Base-by-base conservation (phyloP, 2,888 invertebrate species). In the Sinotaia quadrata region DNA sequence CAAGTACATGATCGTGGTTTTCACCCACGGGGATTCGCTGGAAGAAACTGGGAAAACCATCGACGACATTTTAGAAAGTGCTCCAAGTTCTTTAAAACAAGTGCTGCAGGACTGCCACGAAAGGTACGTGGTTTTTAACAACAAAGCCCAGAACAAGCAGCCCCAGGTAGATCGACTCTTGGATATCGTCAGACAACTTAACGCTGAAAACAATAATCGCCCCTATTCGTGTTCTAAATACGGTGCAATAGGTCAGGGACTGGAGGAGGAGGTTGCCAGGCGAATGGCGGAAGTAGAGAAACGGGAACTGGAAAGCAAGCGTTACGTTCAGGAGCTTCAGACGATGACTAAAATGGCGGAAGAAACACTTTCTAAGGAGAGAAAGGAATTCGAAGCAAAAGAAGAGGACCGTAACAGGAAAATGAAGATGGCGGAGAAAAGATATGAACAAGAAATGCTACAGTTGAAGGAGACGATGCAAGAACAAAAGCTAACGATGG, bases 401-500 rank as follows among this genome's bases (percentile, higher is more conserved):
- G 15, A 47, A 5, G 47, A 47, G 24, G 0, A 10, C 18, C 47
- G 47, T 47, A 24, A 47, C 27, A 37, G 18, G 37, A 36, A 44
- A 31, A 37, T 12, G 5, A 36, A 60, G 44, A 36, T n/a, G 60
- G 24, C 3, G 24, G 41, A 60, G 44, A 37, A n/a, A 18, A 36
- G 27, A n/a, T 5, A n/a, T 12, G 18, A 41, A 29, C 4, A 36
- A 37, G 44, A 60, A n/a, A 37, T 12, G 24, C 10, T n/a, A 7
- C 27, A 60, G 37, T 10, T 8, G 7, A 36, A 3, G 41, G 27
- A 27, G 10, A 47, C n/a, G 41, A 61, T 29, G 49, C 18, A 52
- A 33, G 29, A 68, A 56, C 3, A 49, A 56, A 27, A 36, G 47
- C 10, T 34, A 24, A 24, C 27, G 52, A n/a, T 56, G 56, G 24